These are phyloP conservation scores for Oasisia sp. DNA, from an alignment of 2,888 invertebrate species.

Conservation along the genomic window DNA sequence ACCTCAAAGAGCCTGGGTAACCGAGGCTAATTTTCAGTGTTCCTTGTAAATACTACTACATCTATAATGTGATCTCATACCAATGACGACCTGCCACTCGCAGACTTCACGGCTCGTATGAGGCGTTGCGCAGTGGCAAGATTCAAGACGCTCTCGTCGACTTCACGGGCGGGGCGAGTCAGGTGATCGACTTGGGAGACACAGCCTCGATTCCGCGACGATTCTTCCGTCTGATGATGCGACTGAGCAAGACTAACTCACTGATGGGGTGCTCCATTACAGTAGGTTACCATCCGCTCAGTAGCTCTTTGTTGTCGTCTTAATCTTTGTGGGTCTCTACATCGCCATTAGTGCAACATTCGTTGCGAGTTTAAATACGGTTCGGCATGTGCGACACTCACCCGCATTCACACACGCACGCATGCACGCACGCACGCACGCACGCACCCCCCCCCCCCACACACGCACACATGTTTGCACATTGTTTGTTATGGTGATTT, in stretches of 20 bases:
- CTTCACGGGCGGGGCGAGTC: slow-evolving; percentile 56
- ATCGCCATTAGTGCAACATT: background rate
- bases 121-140: slow-evolving; percentile 54
- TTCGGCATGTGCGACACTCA: too few relatives aligned
- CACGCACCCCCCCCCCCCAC: background rate
- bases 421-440: background rate
- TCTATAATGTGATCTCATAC: too few relatives aligned
- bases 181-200: slow-evolving; percentile 44
- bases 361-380: background rate
- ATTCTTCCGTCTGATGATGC: slow-evolving; percentile 31
- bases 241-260: slow-evolving; percentile 18
- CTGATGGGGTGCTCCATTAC: slow-evolving; percentile 23
- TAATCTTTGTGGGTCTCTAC: background rate
- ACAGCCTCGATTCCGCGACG: slow-evolving; percentile 43
- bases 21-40: too few relatives aligned
- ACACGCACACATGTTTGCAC: background rate
- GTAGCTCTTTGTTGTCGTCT: background rate
- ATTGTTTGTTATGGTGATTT: too few relatives aligned
- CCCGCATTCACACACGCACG: background rate
- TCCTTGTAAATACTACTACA: too few relatives aligned
- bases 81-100: background rate
- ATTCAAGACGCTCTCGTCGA: slow-evolving; percentile 56
- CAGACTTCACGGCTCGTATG: slow-evolving; percentile 51
- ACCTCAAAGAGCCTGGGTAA: too few relatives aligned
- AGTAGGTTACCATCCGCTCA: background rate